phyloP scores from a whole-genome alignment of 35 echinoderm and acorn worm species.

The Lytechinus variegatus region DNA sequence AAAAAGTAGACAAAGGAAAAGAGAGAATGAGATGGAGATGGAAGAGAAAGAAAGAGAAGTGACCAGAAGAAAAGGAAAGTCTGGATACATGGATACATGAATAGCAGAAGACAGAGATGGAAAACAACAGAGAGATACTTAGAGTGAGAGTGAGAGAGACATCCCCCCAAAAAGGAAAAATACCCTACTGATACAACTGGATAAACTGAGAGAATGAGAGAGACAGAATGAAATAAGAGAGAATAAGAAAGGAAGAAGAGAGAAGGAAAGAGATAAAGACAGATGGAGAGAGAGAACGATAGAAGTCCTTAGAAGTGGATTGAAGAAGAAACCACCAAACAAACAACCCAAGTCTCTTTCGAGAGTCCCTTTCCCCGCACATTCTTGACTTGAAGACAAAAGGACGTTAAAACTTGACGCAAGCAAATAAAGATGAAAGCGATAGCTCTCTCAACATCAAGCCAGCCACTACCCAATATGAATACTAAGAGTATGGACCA shows the following conservation, averaged over 20 bases:
- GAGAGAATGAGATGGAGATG: too few species aligned
- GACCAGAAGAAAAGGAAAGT: too few species aligned
- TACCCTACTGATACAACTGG: too few species aligned
- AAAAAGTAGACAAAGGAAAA: too few species aligned
- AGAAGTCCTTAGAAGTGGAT: neutral
- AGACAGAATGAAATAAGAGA: neutral
- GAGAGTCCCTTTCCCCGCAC: constrained; percentile 3
- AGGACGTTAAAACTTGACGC: constrained; percentile 21
- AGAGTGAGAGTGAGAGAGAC: too few species aligned
- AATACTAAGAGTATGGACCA: neutral
- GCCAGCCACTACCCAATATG: neutral
- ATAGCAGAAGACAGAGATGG: too few species aligned
- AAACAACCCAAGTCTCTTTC: constrained; percentile 7
- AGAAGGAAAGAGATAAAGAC: neutral
- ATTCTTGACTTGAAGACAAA: constrained; percentile 31
- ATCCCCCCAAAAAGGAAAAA: too few species aligned
- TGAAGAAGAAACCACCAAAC: constrained; percentile 23
- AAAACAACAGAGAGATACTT: too few species aligned
- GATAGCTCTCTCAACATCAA: neutral
- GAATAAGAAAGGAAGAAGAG: neutral
- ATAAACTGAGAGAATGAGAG: neutral
- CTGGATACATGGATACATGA: too few species aligned
- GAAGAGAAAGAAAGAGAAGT: too few species aligned
- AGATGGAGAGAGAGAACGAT: neutral
- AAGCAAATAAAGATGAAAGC: constrained; percentile 40